phyloP scores from a whole-genome alignment of 2,797 vertebrate species.

The Enteromius mattozi region DNA sequence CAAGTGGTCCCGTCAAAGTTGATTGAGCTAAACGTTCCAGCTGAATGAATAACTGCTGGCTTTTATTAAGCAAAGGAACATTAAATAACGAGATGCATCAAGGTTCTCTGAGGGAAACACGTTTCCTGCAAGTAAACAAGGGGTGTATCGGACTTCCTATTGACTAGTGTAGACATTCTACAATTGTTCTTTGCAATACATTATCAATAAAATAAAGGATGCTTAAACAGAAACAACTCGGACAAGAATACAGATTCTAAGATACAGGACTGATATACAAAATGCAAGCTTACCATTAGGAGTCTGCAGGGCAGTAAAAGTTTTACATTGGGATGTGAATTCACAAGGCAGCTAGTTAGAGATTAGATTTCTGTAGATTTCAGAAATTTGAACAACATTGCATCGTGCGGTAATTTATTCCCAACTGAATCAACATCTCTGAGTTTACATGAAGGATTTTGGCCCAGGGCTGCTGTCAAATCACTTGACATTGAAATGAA shows the following conservation, averaged over 20 bases:
- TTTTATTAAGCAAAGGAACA: background rate
- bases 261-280: background rate
- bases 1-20: constrained; percentile 10
- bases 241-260: background rate
- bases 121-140: background rate
- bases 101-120: constrained; percentile 19
- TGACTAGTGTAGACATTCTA: background rate
- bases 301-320: background rate
- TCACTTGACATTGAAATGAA: background rate
- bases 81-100: background rate
- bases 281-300: background rate
- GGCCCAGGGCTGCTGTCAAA: background rate
- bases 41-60: background rate
- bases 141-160: background rate
- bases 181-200: background rate
- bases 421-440: background rate
- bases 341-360: background rate
- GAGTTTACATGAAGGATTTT: background rate
- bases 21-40: background rate
- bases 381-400: background rate
- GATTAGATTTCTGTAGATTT: background rate
- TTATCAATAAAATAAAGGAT: background rate
- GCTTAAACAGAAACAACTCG: background rate
- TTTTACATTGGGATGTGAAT: background rate
- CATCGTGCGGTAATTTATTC: background rate